Base-by-base conservation (phyloP, 2,797 vertebrate genomes). In the Brachymystax lenok region DNA sequence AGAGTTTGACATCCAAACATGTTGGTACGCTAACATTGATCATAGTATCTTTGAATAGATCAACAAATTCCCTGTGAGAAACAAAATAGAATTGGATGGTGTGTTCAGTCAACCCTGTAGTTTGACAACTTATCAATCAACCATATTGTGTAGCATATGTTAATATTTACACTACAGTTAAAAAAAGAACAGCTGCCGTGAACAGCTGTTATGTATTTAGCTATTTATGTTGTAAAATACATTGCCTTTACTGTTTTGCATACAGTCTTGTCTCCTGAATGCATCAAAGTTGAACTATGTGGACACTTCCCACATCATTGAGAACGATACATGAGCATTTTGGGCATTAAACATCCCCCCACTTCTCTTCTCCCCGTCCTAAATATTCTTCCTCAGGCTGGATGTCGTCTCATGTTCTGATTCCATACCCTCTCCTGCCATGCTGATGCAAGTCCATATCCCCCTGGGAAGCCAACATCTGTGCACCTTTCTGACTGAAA, bases 381-480 rank as follows among this genome's bases (percentile, higher is more conserved):
- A 16, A 66, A 66, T 16, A 46, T 46, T 12, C 40, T 46, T 13
- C 40, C 40, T 46, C 40, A 3, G 40, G 13, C 27, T 66, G 13
- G 63, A 28, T 46, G 40, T 30, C 24, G 27, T 27, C 21, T 64
- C 59, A 46, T 14, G 71, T 28, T 61, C 52, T 73, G 71, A 73
- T 66, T 66, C 63, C 30, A 19, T 61, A 59, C n/a, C 63, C 24
- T 13, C 28, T 28, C 28, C 27, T 24, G 8, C 4, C 17, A 21
- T 66, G 13, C 27, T 66, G 63, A 66, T 19, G 63, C 24, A 59
- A 63, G 52, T n/a, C 50, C 30, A 24, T 30, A 13, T 40, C 72
- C 72, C 56, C n/a, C 35, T 64, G 59, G 33, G 73, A 64, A 64
- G 17, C 33, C 35, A 4, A 27, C 59, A 74, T 74, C 73, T 74